A percentile compares a stretch with the other conserved stretches of the same genome.
Evolutionary conservation across 92 coral and sea anemone genomes (phyloP).

Genomic region (Actinernus sp.): DNA sequence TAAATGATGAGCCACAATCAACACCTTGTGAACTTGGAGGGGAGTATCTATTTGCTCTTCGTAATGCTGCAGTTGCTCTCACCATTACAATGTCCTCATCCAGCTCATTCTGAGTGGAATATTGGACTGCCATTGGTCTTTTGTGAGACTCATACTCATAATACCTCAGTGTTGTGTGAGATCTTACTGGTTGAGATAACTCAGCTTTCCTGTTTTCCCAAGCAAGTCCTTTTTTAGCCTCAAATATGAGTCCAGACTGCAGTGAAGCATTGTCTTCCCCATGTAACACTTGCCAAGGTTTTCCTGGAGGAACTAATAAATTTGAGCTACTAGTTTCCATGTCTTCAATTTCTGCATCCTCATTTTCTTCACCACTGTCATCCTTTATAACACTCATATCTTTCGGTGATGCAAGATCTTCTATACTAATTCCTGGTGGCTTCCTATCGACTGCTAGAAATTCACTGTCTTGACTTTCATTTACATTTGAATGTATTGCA

Average conservation of each 20-base stretch:
- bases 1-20: not conserved
- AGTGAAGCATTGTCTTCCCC: no score
- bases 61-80: slow-evolving; percentile 75
- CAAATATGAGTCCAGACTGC: not conserved
- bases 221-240: not conserved
- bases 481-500: not conserved
- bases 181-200: not conserved
- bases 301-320: no score
- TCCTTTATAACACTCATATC: slow-evolving; percentile 7
- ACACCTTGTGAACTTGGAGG: slow-evolving; percentile 4
- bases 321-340: no score
- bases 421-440: slow-evolving; percentile 25
- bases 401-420: slow-evolving; percentile 22
- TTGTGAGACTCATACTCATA: not conserved
- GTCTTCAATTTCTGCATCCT: not conserved
- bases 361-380: not conserved
- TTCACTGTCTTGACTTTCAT: not conserved
- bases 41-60: slow-evolving; percentile 69
- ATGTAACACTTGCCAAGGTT: no score
- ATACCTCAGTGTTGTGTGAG: not conserved
- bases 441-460: not conserved
- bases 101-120: no score
- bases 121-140: slow-evolving; percentile 13
- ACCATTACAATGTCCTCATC: slow-evolving; percentile 75
- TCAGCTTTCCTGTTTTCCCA: not conserved